Evolutionary conservation across 2,113 vertebrate genomes (phyloP), one percentile per base, ranked within the genome.

Genomic region (Talpa occidentalis): DNA sequence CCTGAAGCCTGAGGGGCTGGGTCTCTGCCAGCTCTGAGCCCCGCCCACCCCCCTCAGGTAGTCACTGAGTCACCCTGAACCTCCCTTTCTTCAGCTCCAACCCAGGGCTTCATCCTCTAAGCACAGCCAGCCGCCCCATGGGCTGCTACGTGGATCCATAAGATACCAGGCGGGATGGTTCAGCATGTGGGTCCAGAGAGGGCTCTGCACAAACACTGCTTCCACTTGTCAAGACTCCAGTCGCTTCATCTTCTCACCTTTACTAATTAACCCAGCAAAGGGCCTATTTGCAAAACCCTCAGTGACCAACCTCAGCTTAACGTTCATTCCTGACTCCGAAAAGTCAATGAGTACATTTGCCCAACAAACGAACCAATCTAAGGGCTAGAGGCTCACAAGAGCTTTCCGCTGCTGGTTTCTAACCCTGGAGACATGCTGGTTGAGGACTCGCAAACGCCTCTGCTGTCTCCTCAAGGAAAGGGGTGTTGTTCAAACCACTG

Each of bases 341-440:
- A 82, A 49, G 62, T 24, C 35, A 32, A 6, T 21, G 44, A 59
- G 14, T 11, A 3, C 21, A 30, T 60, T 1, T 76, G 3, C 24
- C 66, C 49, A 17, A 8, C 0, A 3, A 56, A 35, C 22, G n/a
- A n/a, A 30, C 28, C 30, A 12, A 47, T 12, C 6, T 40, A 77
- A 56, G 56, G 30, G 2, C 2, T 6, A 49, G 52, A 0, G 12
- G 40, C 66, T 14, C 44, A 19, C 14, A 1, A n/a, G n/a, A 47
- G 47, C 26, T 37, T 49, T 30, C 66, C 12, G 28, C 40, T 2
- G 47, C 44, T 54, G 19, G 30, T 9, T 42, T 35, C 44, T 24
- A 9, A 24, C 32, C 32, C 17, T 1, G 40, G 37, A n/a, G 21
- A 44, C 52, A 3, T 22, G 30, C 35, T 0, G 1, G 28, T 44